Evolutionary conservation across 2,888 invertebrate species (phyloP), one percentile per base, ranked within the genome.

Genomic region (Trachelus troglodyta): DNA sequence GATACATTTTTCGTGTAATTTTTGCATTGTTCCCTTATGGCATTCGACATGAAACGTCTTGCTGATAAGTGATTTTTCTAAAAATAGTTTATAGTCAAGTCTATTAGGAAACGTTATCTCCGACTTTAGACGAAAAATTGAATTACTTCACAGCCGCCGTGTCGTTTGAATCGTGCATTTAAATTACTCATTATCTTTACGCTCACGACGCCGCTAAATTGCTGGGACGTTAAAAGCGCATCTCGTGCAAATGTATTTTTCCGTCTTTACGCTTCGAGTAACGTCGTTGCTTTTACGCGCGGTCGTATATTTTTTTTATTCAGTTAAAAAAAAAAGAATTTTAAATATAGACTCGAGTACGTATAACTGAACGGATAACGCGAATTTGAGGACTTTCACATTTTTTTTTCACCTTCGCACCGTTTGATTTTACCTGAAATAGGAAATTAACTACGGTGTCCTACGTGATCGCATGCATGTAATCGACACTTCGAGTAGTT

Each of bases 161-260:
- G 34, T 31, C 71, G 34, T 34, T 71, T 71, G 71, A 31, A 71
- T 31, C 71, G 71, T 31, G 71, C 71, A 71, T 71, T 71, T 79
- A 76, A 80, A 78, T 78, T 76, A 81, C 74, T 81, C 71, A 75
- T 77, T 81, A 78, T 81, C 79, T 80, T 77, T 81, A 78, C 81
- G 77, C 75, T 79, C 74, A 69, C 80, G 80, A 73, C 75, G 69
- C 69, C 31, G 71, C 71, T 71, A 71, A 71, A 71, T 71, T 71
- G 71, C 71, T 9, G 71, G 31, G 31, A 34, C 71, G 34, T 71
- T 71, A 71, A 71, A 56, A 33, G 71, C 71, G 71, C 71, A 31
- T 31, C 12, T 34, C 71, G 56, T 9, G 71, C 71, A 31, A 71
- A 71, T 31, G 31, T 56, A 56, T 56, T 56, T 56, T 56, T 56